Base-by-base conservation (phyloP, 2,888 invertebrate species). In the Drosophila yooni region DNA sequence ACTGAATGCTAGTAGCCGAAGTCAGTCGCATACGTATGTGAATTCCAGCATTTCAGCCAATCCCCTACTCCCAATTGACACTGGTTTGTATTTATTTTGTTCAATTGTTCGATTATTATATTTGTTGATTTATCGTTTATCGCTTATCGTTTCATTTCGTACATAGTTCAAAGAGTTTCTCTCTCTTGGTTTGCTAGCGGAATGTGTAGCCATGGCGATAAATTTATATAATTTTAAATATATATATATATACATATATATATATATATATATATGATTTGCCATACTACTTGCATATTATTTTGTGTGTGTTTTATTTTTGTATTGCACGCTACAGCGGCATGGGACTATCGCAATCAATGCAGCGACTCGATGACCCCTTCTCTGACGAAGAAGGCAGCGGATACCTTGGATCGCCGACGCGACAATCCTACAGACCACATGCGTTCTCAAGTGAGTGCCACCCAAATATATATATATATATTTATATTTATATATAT, bases 31-130 rank as follows among this genome's bases (percentile, higher is more conserved):
- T 94, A 94, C 95, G 93, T 95, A 95, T 94, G 96, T 96, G 94
- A 96, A 96, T 95, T 95, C 96, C 95, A 97, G 97, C 96, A 96
- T 97, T 95, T 97, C 97, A 94, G 97, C 97, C 94, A 97, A 97
- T 95, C 97, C 97, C 94, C 96, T 97, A 95, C 96, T 97, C 95
- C 97, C 97, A 94, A 96, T 97, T 95, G 97, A 95, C 94, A 95
- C 95, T 93, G 95, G 95, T 94, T 95, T 93, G 93, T 93, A 93
- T 93, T 93, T 91, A 83, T 91, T 92, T 92, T 88, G 80, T 90
- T 82, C 73, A 81, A 79, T 85, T 85, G 84, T 88, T 85, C 74
- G 79, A 81, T 75, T 87, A 79, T 82, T 89, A 79, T 81, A 80
- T 76, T 74, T 71, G 52, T 70, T 83, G 83, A 79, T 76, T 83